A percentile compares a stretch with the other conserved stretches of the same genome.
Evolutionary conservation across 2,888 invertebrate species (phyloP).

Genomic region (Aethes cnicana): DNA sequence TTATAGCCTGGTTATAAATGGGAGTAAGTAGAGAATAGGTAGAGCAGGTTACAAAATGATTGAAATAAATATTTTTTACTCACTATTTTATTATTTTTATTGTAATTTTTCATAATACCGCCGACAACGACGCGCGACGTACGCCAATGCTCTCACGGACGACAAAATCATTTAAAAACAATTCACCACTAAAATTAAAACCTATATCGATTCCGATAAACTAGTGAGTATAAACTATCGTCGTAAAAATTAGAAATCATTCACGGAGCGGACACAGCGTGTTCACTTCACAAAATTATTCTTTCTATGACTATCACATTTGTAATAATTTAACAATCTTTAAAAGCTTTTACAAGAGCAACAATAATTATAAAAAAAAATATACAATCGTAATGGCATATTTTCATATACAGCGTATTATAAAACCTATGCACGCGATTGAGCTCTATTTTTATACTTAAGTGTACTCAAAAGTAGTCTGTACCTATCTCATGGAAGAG

Average conservation of each 20-base stretch:
- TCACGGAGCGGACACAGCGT: conserved; percentile 8
- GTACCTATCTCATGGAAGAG: no score
- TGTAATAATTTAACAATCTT: conserved; percentile 66
- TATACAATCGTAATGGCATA: conserved; percentile 35
- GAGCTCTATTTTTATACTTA: no score
- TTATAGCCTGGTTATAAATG: no score
- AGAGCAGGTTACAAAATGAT: no score
- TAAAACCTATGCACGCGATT: background rate
- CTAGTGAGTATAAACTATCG: conserved; percentile 42
- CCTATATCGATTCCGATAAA: conserved; percentile 46
- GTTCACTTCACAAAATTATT: conserved; percentile 11
- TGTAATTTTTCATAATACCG: conserved; percentile 80
- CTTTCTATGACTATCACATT: conserved; percentile 34
- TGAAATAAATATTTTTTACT: conserved; percentile 53
- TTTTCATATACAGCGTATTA: conserved; percentile 18
- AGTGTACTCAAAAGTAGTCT: no score
- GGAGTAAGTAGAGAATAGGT: no score
- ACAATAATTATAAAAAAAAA: conserved; percentile 51
- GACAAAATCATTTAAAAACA: conserved; percentile 51
- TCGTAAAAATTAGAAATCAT: conserved; percentile 28
- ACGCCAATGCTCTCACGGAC: conserved; percentile 56
- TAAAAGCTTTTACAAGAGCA: conserved; percentile 72
- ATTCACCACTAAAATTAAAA: conserved; percentile 42
- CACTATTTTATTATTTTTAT: conserved; percentile 81
- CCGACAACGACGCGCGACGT: conserved; percentile 55